Evolutionary conservation across 2,888 invertebrate species (phyloP).

Genomic region (Capitulum mitella): DNA sequence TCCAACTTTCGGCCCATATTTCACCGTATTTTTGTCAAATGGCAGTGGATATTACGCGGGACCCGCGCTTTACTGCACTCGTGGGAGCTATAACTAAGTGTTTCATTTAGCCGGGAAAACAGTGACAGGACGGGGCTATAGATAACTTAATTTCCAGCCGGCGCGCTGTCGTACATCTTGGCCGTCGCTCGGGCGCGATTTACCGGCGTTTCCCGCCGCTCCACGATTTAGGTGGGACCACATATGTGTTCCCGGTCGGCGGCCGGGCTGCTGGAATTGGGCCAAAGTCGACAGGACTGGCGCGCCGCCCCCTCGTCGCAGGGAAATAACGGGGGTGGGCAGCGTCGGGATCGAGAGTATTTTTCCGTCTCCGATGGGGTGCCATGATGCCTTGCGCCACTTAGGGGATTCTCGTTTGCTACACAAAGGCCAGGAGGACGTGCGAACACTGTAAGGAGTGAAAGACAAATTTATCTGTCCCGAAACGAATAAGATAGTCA

Average conservation of each 20-base stretch:
- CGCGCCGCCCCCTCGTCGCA: no score
- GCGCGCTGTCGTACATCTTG: slow-evolving; percentile 2
- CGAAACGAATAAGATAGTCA: no score
- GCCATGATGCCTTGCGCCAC: no score
- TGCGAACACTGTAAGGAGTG: no score
- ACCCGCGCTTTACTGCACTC: slow-evolving; percentile 10
- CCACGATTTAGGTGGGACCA: background rate
- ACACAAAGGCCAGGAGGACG: no score
- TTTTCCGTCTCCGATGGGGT: no score
- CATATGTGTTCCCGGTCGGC: background rate
- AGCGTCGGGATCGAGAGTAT: no score
- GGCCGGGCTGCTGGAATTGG: no score
- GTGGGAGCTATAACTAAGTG: slow-evolving; percentile 22
- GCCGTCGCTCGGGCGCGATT: background rate
- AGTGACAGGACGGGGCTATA: slow-evolving; percentile 19
- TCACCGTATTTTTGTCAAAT: slow-evolving; percentile 22
- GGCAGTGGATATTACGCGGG: slow-evolving; percentile 21
- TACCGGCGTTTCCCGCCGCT: background rate
- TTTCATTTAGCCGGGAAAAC: slow-evolving; percentile 24
- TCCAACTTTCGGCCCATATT: slow-evolving; percentile 13
- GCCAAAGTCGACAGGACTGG: no score
- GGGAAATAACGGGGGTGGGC: no score
- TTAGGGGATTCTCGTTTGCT: no score
- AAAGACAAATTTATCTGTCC: no score
- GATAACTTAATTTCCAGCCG: background rate